Evolutionary conservation across 2,888 invertebrate genomes (phyloP), one percentile per base, ranked within the genome.

Genomic region (Vanessa cardui): DNA sequence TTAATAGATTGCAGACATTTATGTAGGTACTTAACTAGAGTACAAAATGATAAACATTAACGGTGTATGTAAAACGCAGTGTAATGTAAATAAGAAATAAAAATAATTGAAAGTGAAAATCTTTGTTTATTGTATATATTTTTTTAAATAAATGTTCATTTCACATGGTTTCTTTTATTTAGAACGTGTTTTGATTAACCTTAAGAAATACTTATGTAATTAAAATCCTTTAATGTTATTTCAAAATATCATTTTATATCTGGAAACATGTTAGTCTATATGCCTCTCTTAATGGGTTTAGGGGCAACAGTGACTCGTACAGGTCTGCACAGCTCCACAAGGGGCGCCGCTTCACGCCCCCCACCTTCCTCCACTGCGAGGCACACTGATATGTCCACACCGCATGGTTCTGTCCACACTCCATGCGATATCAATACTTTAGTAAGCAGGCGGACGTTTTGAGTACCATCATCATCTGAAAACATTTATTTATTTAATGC

Each of bases 381-480:
- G 50, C 97, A 97, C 50, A 98, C 93, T 6, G 96, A 96, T 69
- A 98, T 95, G 81, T 98, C 97, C 21, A 98, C 96, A 67, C 96
- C 96, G 76, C 97, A 97, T 0, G 98, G 96, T 87, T 98, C 98
- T 66, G 97, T 97, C 98, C 98, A 98, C 21, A 98, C 97, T 76
- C 97, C 96, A 86, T 98, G 98, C 0, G 98, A 98, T 31, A 99
- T 94, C 52, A 98, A 90, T 15, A 98, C 97, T 1, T 96, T 97
- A 0, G 98, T 98, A 44, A 97, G 93, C 26, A 99, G 92, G 16
- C 98, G 94, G 73, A 95, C 92, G 82, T 94, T 94, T 68, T 94
- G 92, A 0, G 94, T 94, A 73, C 92, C 92, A 75, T 93, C 92
- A 6, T 90, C 89, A 69, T 93, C 94, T 94, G 85, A 81, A n/a